phyloP scores from a whole-genome alignment of 2,888 invertebrate genomes.

The Diachrysia chrysitis region DNA sequence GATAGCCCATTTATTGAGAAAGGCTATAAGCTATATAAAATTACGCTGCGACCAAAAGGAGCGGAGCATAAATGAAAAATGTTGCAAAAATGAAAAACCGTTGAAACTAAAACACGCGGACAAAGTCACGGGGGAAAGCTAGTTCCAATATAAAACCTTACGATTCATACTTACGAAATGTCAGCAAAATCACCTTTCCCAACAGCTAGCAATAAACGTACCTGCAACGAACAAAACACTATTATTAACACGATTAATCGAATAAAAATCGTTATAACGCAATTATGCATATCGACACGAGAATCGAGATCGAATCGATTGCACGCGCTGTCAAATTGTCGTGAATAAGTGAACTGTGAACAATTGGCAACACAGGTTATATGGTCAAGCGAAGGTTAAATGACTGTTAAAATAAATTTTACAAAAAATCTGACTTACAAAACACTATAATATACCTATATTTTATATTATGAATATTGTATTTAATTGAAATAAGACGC shows the following conservation, averaged over 20 bases:
- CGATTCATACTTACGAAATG: constrained; percentile 33
- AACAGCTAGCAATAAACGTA: constrained; percentile 45
- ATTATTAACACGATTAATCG: constrained; percentile 43
- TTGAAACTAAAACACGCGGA: too few relatives aligned
- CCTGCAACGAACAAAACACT: constrained; percentile 50
- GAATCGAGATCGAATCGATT: constrained; percentile 44
- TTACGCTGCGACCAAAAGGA: too few relatives aligned
- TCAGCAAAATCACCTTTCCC: constrained; percentile 18
- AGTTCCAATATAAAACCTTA: too few relatives aligned
- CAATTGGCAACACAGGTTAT: constrained; percentile 35
- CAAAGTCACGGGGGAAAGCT: too few relatives aligned
- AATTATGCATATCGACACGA: constrained; percentile 42
- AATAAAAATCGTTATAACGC: constrained; percentile 43
- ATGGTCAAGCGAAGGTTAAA: constrained; percentile 28
- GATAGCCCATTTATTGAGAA: too few relatives aligned
- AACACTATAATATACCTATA: not conserved
- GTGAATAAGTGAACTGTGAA: constrained; percentile 45
- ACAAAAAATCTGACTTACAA: not conserved
- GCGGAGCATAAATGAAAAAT: too few relatives aligned
- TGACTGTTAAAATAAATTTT: not conserved
- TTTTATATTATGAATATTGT: too few relatives aligned
- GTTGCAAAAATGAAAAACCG: too few relatives aligned
- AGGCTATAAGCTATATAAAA: too few relatives aligned
- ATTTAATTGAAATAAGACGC: too few relatives aligned
- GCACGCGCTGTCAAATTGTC: constrained; percentile 51